These are phyloP conservation scores for Acanthosepion pharaonis DNA, from an alignment of 2,888 invertebrate species.

Conservation along the genomic window DNA sequence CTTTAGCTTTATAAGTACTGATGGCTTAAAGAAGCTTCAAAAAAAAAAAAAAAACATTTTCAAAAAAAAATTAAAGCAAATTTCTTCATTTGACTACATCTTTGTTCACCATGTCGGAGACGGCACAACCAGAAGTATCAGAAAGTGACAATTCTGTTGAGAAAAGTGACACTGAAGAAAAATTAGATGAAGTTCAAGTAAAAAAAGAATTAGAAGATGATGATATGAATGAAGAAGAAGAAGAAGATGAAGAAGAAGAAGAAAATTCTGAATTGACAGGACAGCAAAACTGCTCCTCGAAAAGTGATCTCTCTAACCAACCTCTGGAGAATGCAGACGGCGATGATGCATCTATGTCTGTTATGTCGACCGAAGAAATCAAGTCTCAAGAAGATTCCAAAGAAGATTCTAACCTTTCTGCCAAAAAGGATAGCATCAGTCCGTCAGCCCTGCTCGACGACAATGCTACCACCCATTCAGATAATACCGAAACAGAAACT, in stretches of 20 bases:
- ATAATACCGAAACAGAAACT: background rate
- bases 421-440: conserved; percentile 36
- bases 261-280: background rate
- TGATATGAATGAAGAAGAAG: background rate
- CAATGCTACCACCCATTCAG: conserved; percentile 41
- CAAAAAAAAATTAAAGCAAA: background rate
- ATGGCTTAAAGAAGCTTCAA: background rate
- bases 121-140: background rate
- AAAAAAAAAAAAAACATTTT: background rate
- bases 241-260: background rate
- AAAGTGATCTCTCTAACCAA: background rate
- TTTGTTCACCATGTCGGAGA: conserved; percentile 22
- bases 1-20: background rate
- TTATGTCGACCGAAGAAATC: background rate
- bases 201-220: conserved; percentile 38
- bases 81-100: background rate
- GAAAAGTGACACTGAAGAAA: conserved; percentile 33
- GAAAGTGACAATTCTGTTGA: conserved; percentile 12
- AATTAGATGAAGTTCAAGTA: background rate
- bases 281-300: background rate
- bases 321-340: background rate
- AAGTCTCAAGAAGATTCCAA: conserved; percentile 43
- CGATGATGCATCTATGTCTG: conserved; percentile 24
- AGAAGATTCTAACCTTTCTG: conserved; percentile 1
- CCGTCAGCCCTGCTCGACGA: conserved; percentile 24